A percentile compares a stretch with the other conserved stretches of the same genome.
These are phyloP conservation scores for Diorhabda elongata DNA, from an alignment of 1,140 invertebrate species.

Conservation along the genomic window DNA sequence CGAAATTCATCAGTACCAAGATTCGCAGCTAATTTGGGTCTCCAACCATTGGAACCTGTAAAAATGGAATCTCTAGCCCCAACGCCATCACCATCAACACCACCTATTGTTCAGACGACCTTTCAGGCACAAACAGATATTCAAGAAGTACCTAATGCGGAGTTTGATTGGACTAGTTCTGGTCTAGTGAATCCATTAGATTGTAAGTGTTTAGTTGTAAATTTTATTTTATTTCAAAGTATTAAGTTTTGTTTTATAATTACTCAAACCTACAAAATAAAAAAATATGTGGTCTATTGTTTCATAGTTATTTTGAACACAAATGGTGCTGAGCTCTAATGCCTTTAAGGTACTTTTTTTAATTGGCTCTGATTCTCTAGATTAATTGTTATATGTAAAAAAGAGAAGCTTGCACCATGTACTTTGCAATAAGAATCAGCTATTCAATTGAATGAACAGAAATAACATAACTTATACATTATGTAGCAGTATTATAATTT, in stretches of 20 bases:
- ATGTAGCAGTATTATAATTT: no score
- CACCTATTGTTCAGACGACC: slow-evolving; percentile 26
- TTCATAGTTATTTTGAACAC: no score
- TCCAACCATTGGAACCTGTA: slow-evolving; percentile 69
- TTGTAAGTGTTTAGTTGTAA: slow-evolving; percentile 51
- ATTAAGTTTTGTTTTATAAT: background rate
- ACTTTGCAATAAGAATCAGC: no score
- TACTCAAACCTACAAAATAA: background rate
- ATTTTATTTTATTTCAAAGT: background rate
- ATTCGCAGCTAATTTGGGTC: slow-evolving; percentile 73
- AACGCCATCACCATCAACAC: slow-evolving; percentile 31
- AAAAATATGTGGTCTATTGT: no score
- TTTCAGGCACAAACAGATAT: background rate
- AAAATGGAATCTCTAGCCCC: slow-evolving; percentile 52
- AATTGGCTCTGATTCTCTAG: no score
- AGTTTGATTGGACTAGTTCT: slow-evolving; percentile 64
- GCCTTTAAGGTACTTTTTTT: no score
- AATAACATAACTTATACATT: no score
- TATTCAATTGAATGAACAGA: no score
- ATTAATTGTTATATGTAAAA: no score
- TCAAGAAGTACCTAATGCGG: slow-evolving; percentile 55
- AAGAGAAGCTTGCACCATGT: no score
- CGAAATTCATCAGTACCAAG: slow-evolving; percentile 73
- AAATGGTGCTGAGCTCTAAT: no score
- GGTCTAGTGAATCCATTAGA: slow-evolving; percentile 63